A percentile compares a stretch with the other conserved stretches of the same genome.
These are phyloP conservation scores for Drosophila mettleri DNA, from an alignment of 2,888 invertebrate genomes.

Conservation along the genomic window DNA sequence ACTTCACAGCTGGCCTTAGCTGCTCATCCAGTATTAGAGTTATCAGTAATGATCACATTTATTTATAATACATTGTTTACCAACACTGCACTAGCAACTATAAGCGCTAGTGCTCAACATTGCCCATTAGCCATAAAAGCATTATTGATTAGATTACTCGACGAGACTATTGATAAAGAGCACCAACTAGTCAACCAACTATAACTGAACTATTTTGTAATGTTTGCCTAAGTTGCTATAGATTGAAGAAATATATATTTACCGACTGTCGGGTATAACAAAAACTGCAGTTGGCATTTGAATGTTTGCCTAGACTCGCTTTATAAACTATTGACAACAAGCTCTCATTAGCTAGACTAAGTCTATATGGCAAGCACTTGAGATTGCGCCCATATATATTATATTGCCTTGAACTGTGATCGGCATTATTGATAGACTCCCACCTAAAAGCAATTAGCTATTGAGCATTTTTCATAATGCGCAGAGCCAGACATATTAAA, in stretches of 20 bases:
- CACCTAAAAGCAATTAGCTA: conserved; percentile 7
- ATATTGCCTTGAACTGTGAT: conserved; percentile 19
- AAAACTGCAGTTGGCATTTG: conserved; percentile 4
- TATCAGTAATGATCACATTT: background rate
- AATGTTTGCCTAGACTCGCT: conserved; percentile 9
- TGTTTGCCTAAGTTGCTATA: conserved; percentile 2
- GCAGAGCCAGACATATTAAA: background rate
- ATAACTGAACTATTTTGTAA: conserved; percentile 8
- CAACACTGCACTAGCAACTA: background rate
- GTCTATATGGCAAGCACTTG: conserved; percentile 5
- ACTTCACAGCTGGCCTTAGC: background rate
- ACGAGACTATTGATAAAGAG: conserved; percentile 3
- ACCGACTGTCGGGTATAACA: background rate
- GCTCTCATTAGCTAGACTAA: conserved; percentile 11
- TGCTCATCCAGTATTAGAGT: background rate
- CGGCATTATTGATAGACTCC: conserved; percentile 13
- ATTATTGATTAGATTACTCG: background rate
- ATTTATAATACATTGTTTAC: background rate
- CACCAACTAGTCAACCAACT: conserved; percentile 2
- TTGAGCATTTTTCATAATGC: conserved; percentile 1
- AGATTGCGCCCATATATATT: background rate
- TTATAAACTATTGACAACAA: conserved; percentile 5
- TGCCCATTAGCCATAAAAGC: background rate
- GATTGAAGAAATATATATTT: background rate
- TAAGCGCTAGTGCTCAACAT: conserved; percentile 1